A percentile compares a stretch with the other conserved stretches of the same genome.
phyloP scores from a whole-genome alignment of 1,140 invertebrate species.

The Drosophila hydei region DNA sequence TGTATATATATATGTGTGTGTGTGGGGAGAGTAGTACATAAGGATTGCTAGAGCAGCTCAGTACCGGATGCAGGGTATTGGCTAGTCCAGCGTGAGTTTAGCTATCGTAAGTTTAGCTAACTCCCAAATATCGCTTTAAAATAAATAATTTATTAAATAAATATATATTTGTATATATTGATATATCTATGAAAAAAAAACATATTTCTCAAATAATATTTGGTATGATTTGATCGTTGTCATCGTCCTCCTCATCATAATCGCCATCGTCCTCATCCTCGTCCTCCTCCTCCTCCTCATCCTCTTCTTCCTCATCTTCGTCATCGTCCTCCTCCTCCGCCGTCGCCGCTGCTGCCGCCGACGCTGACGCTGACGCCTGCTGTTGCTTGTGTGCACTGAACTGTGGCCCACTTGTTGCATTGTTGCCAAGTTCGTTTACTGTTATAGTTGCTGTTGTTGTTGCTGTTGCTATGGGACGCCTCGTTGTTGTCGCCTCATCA shows the following conservation, averaged over 20 bases:
- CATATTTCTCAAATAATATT: slow-evolving; percentile 64
- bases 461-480: slow-evolving; percentile 42
- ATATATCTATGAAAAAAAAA: slow-evolving; percentile 23
- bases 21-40: too few species aligned
- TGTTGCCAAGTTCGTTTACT: background rate
- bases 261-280: slow-evolving; percentile 51
- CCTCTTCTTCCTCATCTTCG: slow-evolving; percentile 64
- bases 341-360: too few species aligned
- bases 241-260: slow-evolving; percentile 58
- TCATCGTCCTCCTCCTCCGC: slow-evolving; percentile 59
- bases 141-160: slow-evolving; percentile 22
- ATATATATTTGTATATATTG: slow-evolving; percentile 2
- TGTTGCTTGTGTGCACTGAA: slow-evolving; percentile 46
- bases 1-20: too few species aligned
- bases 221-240: slow-evolving; percentile 78
- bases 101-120: background rate
- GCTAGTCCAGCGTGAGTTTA: too few species aligned
- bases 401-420: slow-evolving; percentile 67
- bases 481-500: slow-evolving; percentile 58
- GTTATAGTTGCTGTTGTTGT: slow-evolving; percentile 7
- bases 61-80: too few species aligned
- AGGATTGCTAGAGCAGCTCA: too few species aligned
- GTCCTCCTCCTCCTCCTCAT: slow-evolving; percentile 66
- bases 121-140: background rate
- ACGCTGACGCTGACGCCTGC: slow-evolving; percentile 28